A percentile compares a stretch with the other conserved stretches of the same genome.
These are phyloP conservation scores for Venturia canescens DNA, from an alignment of 1,140 invertebrate genomes.

Conservation along the genomic window DNA sequence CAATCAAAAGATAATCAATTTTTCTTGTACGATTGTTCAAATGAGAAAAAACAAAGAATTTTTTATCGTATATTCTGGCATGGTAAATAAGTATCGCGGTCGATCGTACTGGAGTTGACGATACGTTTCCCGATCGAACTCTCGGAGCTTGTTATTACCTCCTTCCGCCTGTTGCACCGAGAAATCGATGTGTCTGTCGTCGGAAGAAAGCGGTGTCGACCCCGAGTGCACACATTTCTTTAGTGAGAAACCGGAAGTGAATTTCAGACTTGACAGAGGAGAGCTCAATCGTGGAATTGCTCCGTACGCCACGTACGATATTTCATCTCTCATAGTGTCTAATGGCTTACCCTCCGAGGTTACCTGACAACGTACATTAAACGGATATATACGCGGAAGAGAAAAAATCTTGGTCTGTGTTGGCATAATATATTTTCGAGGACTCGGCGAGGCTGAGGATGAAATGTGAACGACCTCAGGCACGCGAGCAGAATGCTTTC, in stretches of 20 bases:
- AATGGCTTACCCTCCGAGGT: background rate
- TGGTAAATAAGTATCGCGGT: background rate
- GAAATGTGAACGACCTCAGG: conserved; percentile 21
- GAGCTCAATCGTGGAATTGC: conserved; percentile 23
- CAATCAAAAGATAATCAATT: too few species aligned
- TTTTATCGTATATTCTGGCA: background rate
- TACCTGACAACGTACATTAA: background rate
- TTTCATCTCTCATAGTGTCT: background rate
- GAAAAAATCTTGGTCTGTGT: background rate
- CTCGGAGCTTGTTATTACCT: conserved; percentile 52
- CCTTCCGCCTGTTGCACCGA: conserved; percentile 59
- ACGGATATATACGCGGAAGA: background rate
- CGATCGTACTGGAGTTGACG: background rate
- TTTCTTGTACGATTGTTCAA: too few species aligned
- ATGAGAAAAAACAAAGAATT: background rate
- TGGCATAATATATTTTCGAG: background rate
- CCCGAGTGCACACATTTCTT: background rate
- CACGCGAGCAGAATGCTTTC: conserved; percentile 24
- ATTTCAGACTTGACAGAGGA: conserved; percentile 6
- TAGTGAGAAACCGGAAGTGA: background rate
- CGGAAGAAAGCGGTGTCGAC: conserved; percentile 13
- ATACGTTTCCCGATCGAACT: background rate
- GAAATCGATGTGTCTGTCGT: conserved; percentile 49
- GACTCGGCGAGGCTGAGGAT: background rate
- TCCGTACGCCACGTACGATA: conserved; percentile 24